A percentile compares a stretch with the other conserved stretches of the same genome.
These are phyloP conservation scores for Lynx canadensis DNA, from an alignment of 2,113 vertebrate species.

Conservation along the genomic window DNA sequence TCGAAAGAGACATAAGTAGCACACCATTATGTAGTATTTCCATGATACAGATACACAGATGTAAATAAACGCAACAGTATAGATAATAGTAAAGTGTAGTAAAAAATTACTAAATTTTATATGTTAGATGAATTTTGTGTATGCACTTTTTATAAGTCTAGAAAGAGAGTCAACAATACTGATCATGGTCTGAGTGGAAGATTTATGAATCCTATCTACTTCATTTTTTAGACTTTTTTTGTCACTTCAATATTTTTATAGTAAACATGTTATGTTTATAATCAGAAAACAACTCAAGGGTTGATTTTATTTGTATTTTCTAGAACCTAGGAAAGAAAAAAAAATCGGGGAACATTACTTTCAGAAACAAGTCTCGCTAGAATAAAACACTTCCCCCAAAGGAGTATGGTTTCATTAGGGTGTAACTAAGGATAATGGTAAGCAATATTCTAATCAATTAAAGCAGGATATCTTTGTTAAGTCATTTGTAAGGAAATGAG, in stretches of 20 bases:
- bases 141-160: background rate
- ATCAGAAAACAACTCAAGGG: background rate
- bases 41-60: background rate
- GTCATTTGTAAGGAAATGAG: background rate
- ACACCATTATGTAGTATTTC: background rate
- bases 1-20: background rate
- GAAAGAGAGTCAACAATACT: background rate
- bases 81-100: background rate
- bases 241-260: constrained; percentile 14
- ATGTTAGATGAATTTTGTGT: background rate
- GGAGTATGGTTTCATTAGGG: background rate
- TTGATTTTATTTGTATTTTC: background rate
- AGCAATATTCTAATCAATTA: background rate
- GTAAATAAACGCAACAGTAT: background rate
- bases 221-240: background rate
- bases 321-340: background rate
- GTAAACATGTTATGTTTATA: background rate
- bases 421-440: background rate
- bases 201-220: background rate
- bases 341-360: background rate
- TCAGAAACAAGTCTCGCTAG: background rate
- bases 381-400: constrained; percentile 6
- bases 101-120: background rate
- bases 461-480: background rate
- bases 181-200: background rate